These are phyloP conservation scores for Octopus bimaculoides DNA, from an alignment of 1,140 invertebrate genomes.

Conservation along the genomic window DNA sequence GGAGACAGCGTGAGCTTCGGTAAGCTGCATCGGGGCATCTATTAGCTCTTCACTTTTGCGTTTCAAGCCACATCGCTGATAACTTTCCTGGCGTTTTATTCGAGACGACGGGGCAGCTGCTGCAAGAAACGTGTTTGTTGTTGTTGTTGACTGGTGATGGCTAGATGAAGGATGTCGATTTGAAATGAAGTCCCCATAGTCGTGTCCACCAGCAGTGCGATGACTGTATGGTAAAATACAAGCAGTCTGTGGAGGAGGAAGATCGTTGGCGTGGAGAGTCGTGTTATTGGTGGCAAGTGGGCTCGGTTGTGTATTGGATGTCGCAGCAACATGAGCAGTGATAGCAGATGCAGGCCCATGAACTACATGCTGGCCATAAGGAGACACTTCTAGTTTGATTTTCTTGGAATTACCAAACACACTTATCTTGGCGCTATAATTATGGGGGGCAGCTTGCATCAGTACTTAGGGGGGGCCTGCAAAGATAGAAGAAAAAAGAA, in stretches of 20 bases:
- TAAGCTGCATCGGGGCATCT: slow-evolving; percentile 48
- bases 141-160: slow-evolving; percentile 26
- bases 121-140: slow-evolving; percentile 22
- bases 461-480: slow-evolving; percentile 29
- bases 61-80: slow-evolving; percentile 48
- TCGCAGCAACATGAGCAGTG: slow-evolving; percentile 22
- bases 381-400: slow-evolving; percentile 44
- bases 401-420: slow-evolving; percentile 51
- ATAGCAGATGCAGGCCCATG: slow-evolving; percentile 16
- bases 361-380: slow-evolving; percentile 48
- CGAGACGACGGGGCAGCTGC: slow-evolving; percentile 24
- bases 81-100: slow-evolving; percentile 17
- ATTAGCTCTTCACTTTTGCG: slow-evolving; percentile 47
- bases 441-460: slow-evolving; percentile 50
- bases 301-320: slow-evolving; percentile 20
- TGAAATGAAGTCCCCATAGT: slow-evolving; percentile 22
- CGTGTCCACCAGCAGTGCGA: slow-evolving; percentile 59
- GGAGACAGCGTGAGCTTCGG: slow-evolving; percentile 48
- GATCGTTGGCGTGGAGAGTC: slow-evolving; percentile 18
- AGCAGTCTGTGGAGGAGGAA: slow-evolving; percentile 25
- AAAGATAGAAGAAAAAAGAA: slow-evolving; percentile 17
- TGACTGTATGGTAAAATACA: slow-evolving; percentile 46
- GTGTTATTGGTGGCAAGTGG: slow-evolving; percentile 29
- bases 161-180: slow-evolving; percentile 26
- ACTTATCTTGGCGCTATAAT: slow-evolving; percentile 45